Evolutionary conservation across 2,113 vertebrate species (phyloP).

Genomic region (Prietella phreatophila): DNA sequence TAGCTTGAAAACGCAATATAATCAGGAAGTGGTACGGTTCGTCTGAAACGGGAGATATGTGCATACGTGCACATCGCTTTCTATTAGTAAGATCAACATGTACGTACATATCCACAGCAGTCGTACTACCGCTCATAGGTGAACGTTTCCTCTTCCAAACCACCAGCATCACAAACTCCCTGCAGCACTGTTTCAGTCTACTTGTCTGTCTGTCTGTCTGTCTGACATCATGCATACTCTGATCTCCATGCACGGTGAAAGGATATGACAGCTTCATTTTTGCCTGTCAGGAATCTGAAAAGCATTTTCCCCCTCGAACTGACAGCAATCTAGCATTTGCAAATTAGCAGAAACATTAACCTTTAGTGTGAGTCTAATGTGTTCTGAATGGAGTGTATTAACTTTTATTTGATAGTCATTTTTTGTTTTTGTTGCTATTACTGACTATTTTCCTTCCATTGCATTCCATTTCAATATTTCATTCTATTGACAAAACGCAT

Average conservation of each 20-base stretch:
- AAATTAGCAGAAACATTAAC: constrained; percentile 85
- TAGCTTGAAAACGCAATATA: background rate
- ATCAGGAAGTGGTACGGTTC: constrained; percentile 5
- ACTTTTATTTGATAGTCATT: constrained; percentile 76
- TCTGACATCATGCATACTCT: constrained; percentile 77
- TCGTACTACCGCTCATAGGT: constrained; percentile 2
- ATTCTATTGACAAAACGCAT: constrained; percentile 8
- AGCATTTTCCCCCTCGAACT: constrained; percentile 70
- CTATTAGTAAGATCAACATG: background rate
- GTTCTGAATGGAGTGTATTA: constrained; percentile 74
- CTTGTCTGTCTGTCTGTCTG: constrained; percentile 59
- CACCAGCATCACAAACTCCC: constrained; percentile 27
- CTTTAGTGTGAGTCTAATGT: constrained; percentile 77
- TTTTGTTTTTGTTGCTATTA: constrained; percentile 25
- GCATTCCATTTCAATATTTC: background rate
- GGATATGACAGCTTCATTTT: constrained; percentile 80
- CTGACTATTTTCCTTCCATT: background rate
- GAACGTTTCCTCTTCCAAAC: background rate
- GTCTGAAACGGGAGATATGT: background rate
- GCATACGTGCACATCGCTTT: background rate
- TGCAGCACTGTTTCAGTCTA: constrained; percentile 29
- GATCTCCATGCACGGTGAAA: constrained; percentile 70
- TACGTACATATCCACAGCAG: background rate
- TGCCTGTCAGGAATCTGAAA: constrained; percentile 79
- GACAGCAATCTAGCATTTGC: constrained; percentile 79